These are phyloP conservation scores for Hyles vespertilio DNA, from an alignment of 1,140 invertebrate species.

Conservation along the genomic window DNA sequence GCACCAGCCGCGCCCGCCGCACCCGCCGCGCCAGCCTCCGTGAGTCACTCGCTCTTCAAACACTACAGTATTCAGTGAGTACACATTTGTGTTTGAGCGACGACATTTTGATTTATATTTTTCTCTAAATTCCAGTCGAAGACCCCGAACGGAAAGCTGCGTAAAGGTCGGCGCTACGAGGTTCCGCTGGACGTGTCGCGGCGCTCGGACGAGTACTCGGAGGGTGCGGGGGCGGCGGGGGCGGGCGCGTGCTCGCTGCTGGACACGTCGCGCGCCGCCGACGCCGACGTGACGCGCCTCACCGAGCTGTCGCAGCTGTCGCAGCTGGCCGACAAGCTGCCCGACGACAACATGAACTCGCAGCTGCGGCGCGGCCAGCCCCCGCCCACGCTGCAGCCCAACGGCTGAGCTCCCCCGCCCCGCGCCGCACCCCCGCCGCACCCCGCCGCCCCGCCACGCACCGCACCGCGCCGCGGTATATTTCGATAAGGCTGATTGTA, in stretches of 20 bases:
- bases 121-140: slow-evolving; percentile 43
- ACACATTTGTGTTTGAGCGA: too few relatives aligned
- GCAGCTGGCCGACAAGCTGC: slow-evolving; percentile 38
- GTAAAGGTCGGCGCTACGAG: slow-evolving; percentile 32
- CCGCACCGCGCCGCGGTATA: slow-evolving; percentile 51
- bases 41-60: too few relatives aligned
- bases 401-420: slow-evolving; percentile 45
- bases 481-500: slow-evolving; percentile 62
- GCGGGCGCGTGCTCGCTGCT: slow-evolving; percentile 30
- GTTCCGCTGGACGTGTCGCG: slow-evolving; percentile 63
- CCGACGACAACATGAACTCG: slow-evolving; percentile 67
- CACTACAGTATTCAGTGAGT: too few relatives aligned
- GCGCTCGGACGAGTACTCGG: slow-evolving; percentile 48
- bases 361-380: slow-evolving; percentile 36
- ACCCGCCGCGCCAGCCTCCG: too few relatives aligned
- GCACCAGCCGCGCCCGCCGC: slow-evolving; percentile 16
- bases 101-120: too few relatives aligned
- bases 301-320: slow-evolving; percentile 3
- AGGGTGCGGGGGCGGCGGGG: slow-evolving; percentile 45
- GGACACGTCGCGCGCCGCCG: slow-evolving; percentile 45
- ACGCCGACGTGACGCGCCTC: slow-evolving; percentile 22
- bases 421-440: slow-evolving; percentile 26
- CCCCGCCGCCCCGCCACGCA: slow-evolving; percentile 26
- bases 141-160: slow-evolving; percentile 56
- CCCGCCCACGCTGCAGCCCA: slow-evolving; percentile 56